Base-by-base conservation (phyloP, 2,797 vertebrate species). In the Enoplosus armatus region DNA sequence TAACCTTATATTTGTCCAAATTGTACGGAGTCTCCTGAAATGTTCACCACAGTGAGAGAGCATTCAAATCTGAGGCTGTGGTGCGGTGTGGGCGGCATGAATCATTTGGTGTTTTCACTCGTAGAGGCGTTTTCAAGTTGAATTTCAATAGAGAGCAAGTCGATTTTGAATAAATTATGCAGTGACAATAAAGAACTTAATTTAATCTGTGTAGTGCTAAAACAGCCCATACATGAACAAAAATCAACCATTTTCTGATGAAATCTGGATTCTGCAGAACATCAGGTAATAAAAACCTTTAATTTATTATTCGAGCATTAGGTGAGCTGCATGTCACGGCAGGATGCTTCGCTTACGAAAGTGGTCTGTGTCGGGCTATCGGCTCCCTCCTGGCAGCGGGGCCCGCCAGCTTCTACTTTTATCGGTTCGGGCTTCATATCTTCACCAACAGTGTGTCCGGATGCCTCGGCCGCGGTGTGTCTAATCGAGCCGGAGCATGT, bases 401-500 rank as follows among this genome's bases (percentile, higher is more conserved):
- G 26, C 53, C 58, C 27, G 22, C 27, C 50, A 53, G 24, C 24
- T 37, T 39, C 18, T 12, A 4, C 24, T 69, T 85, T 90, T 90
- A 91, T 93, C 91, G 51, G 55, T 37, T 16, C 9, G 0, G 24
- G 35, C 75, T 71, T 84, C 90, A 70, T 86, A 87, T 91, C 89
- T 87, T 60, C 53, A 37, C 59, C 55, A 33, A 20, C 85, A 35
- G 79, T 26, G 63, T 58, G 86, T 56, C 91, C 92, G 93, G 93
- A 93, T 85, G 85, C 77, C 37, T 0, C 72, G 64, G 84, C 64
- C 53, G 64, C 41, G 54, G 24, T 54, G 56, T 2, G 63, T 86
- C 81, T 93, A 93, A 94, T 95, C 93, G 79, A 89, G 84, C 33
- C 48, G 47, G 45, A 63, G 65, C 93, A 93, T 80, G 81, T 85